Evolutionary conservation across 1,140 invertebrate species (phyloP).

Genomic region (Brachionus manjavacas): DNA sequence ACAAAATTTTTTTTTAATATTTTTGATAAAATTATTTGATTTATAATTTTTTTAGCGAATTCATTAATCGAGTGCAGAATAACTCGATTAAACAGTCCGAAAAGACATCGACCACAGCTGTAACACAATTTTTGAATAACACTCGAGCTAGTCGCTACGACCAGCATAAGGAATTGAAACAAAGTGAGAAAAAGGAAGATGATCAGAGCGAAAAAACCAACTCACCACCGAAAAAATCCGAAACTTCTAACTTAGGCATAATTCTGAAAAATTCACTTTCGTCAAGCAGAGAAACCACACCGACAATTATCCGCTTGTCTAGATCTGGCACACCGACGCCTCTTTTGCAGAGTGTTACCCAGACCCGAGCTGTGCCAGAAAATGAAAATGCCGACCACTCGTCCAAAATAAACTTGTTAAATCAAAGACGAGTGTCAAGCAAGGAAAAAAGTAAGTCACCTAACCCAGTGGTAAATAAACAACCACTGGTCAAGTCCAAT

Average conservation of each 20-base stretch:
- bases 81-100: background rate
- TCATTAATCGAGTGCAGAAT: slow-evolving; percentile 1
- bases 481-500: background rate
- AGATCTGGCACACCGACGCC: slow-evolving; percentile 8
- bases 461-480: background rate
- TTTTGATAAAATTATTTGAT: background rate
- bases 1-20: no score
- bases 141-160: slow-evolving; percentile 16
- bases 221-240: slow-evolving; percentile 25
- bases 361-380: background rate
- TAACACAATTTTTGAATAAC: no score
- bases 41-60: slow-evolving; percentile 5
- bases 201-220: background rate
- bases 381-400: background rate
- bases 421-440: slow-evolving; percentile 2
- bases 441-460: background rate
- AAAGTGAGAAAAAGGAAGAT: background rate
- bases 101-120: background rate
- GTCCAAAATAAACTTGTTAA: background rate
- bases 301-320: slow-evolving; percentile 2
- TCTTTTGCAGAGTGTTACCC: background rate
- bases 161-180: background rate
- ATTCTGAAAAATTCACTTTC: slow-evolving; percentile 28
- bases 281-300: background rate
- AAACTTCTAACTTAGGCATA: slow-evolving; percentile 19